Conservation (phyloP, 2,888 invertebrate genomes). For the Thereva nobilitata region DNA sequence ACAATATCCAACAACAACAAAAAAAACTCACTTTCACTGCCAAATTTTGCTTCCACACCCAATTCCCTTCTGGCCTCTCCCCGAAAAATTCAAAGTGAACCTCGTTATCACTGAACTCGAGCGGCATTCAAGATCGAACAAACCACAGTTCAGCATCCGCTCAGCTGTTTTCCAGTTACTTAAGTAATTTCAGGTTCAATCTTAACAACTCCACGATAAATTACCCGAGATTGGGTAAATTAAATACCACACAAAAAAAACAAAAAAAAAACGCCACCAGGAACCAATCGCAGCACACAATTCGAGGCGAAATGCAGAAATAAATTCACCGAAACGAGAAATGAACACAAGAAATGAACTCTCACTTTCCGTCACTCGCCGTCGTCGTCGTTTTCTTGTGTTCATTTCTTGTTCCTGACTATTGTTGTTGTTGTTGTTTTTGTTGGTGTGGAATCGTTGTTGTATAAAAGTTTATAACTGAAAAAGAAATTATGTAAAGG, state of each 20-base stretch:
- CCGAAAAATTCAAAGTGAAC: neutral
- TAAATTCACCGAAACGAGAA: neutral
- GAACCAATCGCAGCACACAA: too few species aligned
- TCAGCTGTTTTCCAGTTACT: neutral
- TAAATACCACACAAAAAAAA: too few species aligned
- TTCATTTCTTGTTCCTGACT: too few species aligned
- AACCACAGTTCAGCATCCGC: neutral
- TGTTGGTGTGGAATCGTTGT: too few species aligned
- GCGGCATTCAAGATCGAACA: neutral
- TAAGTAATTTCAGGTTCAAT: neutral
- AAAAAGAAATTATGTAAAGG: too few species aligned
- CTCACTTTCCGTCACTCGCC: slow-evolving; percentile 16
- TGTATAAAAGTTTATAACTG: too few species aligned
- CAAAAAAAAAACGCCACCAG: too few species aligned
- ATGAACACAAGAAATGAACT: slow-evolving; percentile 12
- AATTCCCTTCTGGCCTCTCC: neutral
- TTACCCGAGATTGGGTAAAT: too few species aligned
- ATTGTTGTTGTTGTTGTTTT: too few species aligned
- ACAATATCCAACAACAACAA: neutral
- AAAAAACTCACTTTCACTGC: slow-evolving; percentile 22
- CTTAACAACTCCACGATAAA: neutral
- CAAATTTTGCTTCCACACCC: slow-evolving; percentile 5
- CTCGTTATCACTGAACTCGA: too few species aligned
- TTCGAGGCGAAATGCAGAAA: too few species aligned
- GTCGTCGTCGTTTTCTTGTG: too few species aligned